Conservation (phyloP, 2,797 vertebrate species). For the Esox masquinongy region DNA sequence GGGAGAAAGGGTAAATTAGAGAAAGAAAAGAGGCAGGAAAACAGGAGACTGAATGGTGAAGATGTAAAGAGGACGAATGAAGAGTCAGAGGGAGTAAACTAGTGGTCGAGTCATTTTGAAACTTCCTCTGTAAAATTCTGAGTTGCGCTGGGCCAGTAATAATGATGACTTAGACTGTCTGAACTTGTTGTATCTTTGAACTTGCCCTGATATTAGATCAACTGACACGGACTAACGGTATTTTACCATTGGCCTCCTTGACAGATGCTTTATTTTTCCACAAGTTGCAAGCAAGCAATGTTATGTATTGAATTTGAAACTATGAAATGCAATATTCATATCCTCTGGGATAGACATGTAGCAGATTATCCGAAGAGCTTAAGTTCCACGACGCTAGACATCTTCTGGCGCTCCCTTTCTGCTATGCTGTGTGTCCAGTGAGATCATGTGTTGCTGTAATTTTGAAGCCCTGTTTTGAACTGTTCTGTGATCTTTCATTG, state of each 20-base stretch:
- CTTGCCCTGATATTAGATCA: neutral
- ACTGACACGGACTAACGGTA: neutral
- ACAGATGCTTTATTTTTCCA: neutral
- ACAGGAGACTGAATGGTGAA: neutral
- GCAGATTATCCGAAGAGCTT: conserved; percentile 54
- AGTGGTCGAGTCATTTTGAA: neutral
- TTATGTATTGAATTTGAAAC: conserved; percentile 30
- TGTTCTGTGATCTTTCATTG: neutral
- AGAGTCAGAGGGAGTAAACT: neutral
- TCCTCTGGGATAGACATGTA: conserved; percentile 74
- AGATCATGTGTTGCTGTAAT: conserved; percentile 56
- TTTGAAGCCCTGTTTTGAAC: conserved; percentile 46
- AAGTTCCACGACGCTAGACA: conserved; percentile 47
- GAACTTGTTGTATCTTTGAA: neutral
- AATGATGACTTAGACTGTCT: neutral
- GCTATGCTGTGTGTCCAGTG: conserved; percentile 66
- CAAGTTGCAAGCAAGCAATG: neutral
- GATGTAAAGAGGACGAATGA: neutral
- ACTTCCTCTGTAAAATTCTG: neutral
- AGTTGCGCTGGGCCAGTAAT: neutral
- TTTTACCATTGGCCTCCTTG: neutral
- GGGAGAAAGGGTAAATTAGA: neutral
- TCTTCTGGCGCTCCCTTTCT: conserved; percentile 23
- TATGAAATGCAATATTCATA: conserved; percentile 73
- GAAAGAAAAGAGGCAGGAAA: neutral